Conservation (phyloP, 2,888 invertebrate genomes). For the Oithona nana region DNA sequence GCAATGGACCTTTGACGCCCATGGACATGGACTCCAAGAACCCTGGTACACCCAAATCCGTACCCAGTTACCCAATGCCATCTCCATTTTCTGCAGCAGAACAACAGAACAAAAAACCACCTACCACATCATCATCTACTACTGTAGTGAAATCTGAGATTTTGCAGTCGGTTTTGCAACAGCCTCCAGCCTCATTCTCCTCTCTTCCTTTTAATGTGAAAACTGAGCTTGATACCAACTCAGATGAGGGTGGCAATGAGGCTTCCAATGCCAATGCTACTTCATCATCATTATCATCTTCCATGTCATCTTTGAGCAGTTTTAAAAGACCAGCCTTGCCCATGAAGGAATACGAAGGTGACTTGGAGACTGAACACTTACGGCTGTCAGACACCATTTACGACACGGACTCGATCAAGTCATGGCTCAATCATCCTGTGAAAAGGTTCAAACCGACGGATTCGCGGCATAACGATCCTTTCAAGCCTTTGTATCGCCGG, state of each 20-base stretch:
- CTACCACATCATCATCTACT: not conserved
- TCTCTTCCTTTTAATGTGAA: not conserved
- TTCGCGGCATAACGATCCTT: not conserved
- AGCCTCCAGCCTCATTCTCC: not conserved
- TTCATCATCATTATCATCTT: no score
- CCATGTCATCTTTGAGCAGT: not conserved
- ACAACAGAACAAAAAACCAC: not conserved
- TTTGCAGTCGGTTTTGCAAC: not conserved
- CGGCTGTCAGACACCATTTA: constrained; percentile 41
- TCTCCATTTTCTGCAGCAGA: not conserved
- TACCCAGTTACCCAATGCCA: constrained; percentile 10
- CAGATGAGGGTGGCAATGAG: not conserved
- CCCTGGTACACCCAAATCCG: not conserved
- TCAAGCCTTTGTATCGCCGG: constrained; percentile 5
- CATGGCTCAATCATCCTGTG: constrained; percentile 16
- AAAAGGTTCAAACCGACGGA: constrained; percentile 6
- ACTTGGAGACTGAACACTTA: constrained; percentile 53
- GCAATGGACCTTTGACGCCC: constrained; percentile 8
- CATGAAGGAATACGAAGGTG: constrained; percentile 54
- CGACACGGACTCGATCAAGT: not conserved
- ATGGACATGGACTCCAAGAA: not conserved
- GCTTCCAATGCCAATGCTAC: not conserved
- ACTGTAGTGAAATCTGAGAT: not conserved
- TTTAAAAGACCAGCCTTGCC: constrained; percentile 54
- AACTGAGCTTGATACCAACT: not conserved